Base-by-base conservation (phyloP, 1,140 invertebrate genomes). In the Bathynomus jamesi region DNA sequence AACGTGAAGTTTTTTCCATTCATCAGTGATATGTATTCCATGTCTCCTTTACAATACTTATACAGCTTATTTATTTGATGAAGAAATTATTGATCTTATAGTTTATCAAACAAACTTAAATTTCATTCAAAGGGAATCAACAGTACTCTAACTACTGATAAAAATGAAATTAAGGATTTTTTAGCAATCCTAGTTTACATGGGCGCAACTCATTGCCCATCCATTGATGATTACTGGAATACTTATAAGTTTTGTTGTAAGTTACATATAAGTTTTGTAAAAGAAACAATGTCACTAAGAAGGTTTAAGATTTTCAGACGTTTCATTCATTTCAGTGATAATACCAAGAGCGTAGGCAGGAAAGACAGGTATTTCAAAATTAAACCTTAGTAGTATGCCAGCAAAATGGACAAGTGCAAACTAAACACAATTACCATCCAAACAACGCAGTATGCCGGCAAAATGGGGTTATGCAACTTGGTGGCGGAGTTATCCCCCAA, bases 311-410 rank as follows among this genome's bases (percentile, higher is more conserved):
- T 25, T 53, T 67, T 72, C 25, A 70, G 64, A 46, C 17, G 0
- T 29, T 60, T 13, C 21, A 25, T 72, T 65, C 70, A 72, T 28
- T 72, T 72, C 27, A 32, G 25, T 28, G 65, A 67, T 61, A 69
- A 70, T 65, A 25, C 60, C 24, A 13, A 70, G 21, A 11, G 8
- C n/a, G 60, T 30, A 30, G 69, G 5, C 0, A 70, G 28, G 32
- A 53, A 61, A 17, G 69, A 70, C 61, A 62, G 61, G 25, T 64
- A 65, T 28, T 70, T 53, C 10, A 70, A 70, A 70, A 24, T 70
- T 69, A 62, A 27, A 30, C 28, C 69, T 53, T n/a, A n/a, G n/a
- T n/a, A n/a, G n/a, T n/a, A n/a, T n/a, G n/a, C n/a, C n/a, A n/a
- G n/a, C n/a, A n/a, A n/a, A n/a, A n/a, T n/a, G n/a, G n/a, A n/a